Evolutionary conservation across 2,888 invertebrate species (phyloP).

Genomic region (Patella depressa): DNA sequence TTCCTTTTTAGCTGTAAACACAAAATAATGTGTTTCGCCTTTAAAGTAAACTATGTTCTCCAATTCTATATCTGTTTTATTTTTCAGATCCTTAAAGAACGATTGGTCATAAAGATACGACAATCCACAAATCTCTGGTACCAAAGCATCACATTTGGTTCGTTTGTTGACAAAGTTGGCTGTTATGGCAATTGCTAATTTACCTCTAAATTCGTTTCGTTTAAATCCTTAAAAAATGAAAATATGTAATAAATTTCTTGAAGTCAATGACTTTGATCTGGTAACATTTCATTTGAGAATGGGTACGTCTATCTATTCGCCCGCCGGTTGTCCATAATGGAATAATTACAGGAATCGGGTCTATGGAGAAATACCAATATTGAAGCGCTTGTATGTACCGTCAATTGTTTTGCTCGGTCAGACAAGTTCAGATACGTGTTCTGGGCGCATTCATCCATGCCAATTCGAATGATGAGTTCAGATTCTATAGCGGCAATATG

Average conservation of each 20-base stretch:
- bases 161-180: conserved; percentile 98
- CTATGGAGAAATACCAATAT: too few relatives aligned
- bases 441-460: too few relatives aligned
- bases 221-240: conserved; percentile 79
- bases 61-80: conserved; percentile 91
- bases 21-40: conserved; percentile 99
- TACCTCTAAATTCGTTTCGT: conserved; percentile 95
- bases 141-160: conserved; percentile 90
- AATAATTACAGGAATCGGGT: too few relatives aligned
- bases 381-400: too few relatives aligned
- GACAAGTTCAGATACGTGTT: too few relatives aligned
- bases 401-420: too few relatives aligned
- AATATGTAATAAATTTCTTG: not conserved
- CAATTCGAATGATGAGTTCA: too few relatives aligned
- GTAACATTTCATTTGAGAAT: not conserved
- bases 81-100: conserved; percentile 90
- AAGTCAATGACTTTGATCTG: too few relatives aligned
- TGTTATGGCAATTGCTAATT: conserved; percentile 97
- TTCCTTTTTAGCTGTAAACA: conserved; percentile 99
- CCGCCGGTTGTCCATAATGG: too few relatives aligned
- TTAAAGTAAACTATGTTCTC: conserved; percentile 99
- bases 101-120: conserved; percentile 99
- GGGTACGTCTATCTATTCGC: too few relatives aligned
- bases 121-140: conserved; percentile 94
- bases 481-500: too few relatives aligned